phyloP scores from a whole-genome alignment of 2,797 vertebrate genomes.

The Rhinophrynus dorsalis region DNA sequence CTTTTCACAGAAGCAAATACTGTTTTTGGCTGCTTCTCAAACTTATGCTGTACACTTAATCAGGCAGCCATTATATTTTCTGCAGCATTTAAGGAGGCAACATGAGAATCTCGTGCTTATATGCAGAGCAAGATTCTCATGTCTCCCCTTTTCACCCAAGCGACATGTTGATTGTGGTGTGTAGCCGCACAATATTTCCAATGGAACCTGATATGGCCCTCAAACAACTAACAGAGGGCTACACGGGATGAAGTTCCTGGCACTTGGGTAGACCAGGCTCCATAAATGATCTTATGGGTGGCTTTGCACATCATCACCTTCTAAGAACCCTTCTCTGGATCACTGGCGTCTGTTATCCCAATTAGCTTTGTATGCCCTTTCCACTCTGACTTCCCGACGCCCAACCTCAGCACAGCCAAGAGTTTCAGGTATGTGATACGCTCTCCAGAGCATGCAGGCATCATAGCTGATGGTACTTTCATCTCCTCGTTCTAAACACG shows the following conservation, averaged over 20 bases:
- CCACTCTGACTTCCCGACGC: conserved; percentile 22
- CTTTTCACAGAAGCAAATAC: no score
- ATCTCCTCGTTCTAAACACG: not conserved
- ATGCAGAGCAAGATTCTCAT: no score
- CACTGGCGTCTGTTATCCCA: conserved; percentile 23
- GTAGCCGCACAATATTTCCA: no score
- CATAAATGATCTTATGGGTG: conserved; percentile 23
- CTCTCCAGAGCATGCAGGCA: conserved; percentile 30
- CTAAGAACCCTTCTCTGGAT: conserved; percentile 10
- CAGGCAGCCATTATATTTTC: no score
- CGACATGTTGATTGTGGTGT: no score
- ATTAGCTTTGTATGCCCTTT: conserved; percentile 14
- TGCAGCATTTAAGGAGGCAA: no score
- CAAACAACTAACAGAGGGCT: conserved; percentile 10
- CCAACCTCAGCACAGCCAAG: not conserved
- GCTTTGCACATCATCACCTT: conserved; percentile 33
- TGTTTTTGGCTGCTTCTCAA: no score
- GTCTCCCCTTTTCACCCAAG: no score
- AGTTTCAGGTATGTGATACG: conserved; percentile 21
- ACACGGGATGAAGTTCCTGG: conserved; percentile 13
- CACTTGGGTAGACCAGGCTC: conserved; percentile 9
- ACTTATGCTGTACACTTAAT: no score
- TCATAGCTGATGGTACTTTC: conserved; percentile 29
- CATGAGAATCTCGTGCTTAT: no score
- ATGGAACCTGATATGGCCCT: no score